A percentile compares a stretch with the other conserved stretches of the same genome.
phyloP scores from a whole-genome alignment of 2,113 vertebrate genomes.

The Proterorhinus semilunaris region DNA sequence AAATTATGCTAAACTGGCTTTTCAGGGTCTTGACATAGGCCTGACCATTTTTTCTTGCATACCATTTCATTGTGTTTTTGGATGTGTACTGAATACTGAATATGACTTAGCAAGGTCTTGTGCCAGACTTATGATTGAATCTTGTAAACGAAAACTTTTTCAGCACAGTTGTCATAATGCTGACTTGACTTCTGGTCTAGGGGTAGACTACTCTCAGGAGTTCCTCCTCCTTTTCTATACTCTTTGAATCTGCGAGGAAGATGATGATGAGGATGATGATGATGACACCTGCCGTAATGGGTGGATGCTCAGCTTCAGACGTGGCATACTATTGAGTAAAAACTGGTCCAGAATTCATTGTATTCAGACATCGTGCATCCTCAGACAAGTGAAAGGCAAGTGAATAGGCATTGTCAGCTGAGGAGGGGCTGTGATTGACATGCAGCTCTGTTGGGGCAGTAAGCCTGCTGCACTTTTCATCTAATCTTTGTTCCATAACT shows the following conservation, averaged over 20 bases:
- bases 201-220: not conserved
- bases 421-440: constrained; percentile 65
- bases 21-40: too few species aligned
- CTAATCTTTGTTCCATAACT: constrained; percentile 38
- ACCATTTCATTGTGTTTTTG: too few species aligned
- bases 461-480: constrained; percentile 31
- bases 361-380: constrained; percentile 33
- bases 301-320: constrained; percentile 58
- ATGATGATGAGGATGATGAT: constrained; percentile 59
- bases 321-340: constrained; percentile 54
- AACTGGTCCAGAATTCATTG: constrained; percentile 47
- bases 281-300: constrained; percentile 73
- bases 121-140: too few species aligned
- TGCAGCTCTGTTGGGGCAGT: constrained; percentile 46
- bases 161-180: too few species aligned
- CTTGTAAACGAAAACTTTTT: too few species aligned
- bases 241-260: constrained; percentile 45
- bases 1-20: too few species aligned
- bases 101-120: too few species aligned
- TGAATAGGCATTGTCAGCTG: constrained; percentile 43
- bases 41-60: too few species aligned
- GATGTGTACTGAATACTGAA: too few species aligned
- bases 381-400: constrained; percentile 51
- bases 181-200: too few species aligned
- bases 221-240: not conserved